Evolutionary conservation across 2,113 vertebrate species (phyloP).

Genomic region (Penelope pileata): DNA sequence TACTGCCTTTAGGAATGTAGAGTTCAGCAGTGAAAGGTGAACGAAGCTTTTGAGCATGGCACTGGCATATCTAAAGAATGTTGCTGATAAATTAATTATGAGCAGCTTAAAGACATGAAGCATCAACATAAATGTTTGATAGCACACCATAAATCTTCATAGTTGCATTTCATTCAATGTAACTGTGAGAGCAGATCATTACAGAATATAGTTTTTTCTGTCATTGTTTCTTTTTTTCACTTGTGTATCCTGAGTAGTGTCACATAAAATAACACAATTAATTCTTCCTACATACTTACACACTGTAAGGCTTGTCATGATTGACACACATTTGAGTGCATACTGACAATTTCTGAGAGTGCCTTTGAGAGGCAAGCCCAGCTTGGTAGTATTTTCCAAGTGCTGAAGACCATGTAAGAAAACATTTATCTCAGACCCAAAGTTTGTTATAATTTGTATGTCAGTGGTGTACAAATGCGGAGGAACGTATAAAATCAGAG

Average conservation of each 20-base stretch:
- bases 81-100: conserved; percentile 20
- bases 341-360: not conserved
- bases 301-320: not conserved
- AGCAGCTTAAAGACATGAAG: not conserved
- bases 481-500: not conserved
- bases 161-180: not conserved
- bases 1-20: not conserved
- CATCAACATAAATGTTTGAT: not conserved
- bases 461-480: not conserved
- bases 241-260: not conserved
- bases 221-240: not conserved
- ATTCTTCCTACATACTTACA: not conserved
- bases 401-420: not conserved
- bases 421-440: not conserved
- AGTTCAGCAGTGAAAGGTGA: not conserved
- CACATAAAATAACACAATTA: not conserved
- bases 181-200: not conserved
- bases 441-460: not conserved
- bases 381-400: not conserved
- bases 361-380: not conserved
- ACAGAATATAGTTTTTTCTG: not conserved
- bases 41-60: not conserved
- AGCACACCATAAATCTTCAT: not conserved
- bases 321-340: not conserved
- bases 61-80: not conserved